Evolutionary conservation across 2,888 invertebrate genomes (phyloP), one percentile per base, ranked within the genome.

Genomic region (Chesias legatella): DNA sequence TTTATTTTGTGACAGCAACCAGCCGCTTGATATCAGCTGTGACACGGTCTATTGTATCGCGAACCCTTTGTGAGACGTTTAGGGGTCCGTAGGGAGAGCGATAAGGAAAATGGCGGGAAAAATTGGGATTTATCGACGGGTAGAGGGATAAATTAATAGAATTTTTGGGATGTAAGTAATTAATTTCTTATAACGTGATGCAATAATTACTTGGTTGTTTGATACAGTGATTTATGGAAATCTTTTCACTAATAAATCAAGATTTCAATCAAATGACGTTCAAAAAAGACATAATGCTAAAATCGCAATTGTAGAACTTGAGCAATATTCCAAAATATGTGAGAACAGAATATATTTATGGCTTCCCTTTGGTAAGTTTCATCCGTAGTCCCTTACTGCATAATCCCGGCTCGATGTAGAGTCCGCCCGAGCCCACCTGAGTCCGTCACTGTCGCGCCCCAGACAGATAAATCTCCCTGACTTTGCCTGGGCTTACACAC

Each of bases 401-500:
- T 44, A 48, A 48, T 55, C 52, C 39, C 33, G 31, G 38, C 35
- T 33, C 8, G n/a, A n/a, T n/a, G n/a, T n/a, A n/a, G n/a, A 13
- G 45, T 51, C 53, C 49, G 42, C 50, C 48, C 33, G n/a, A 29
- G 39, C 42, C 55, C 63, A 60, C 66, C 67, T 65, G 64, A 54
- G 55, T 63, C 59, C 61, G 59, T 70, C 71, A 69, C 65, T 70
- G 75, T 72, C 72, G 47, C 43, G 38, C 41, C 37, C 46, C 63
- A 72, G 69, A 73, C 73, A 61, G 57, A 65, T 74, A 70, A 70
- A 74, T 71, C 66, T 67, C 44, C 48, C 33, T n/a, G 49, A 42
- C 56, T 54, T 54, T 55, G 48, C 59, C 56, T 53, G 56, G 36
- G 37, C 8, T 32, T 33, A 35, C 26, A 28, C 35, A 42, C 38